Base-by-base conservation (phyloP, 1,140 invertebrate species). In the Ctenoplectra terminalis region DNA sequence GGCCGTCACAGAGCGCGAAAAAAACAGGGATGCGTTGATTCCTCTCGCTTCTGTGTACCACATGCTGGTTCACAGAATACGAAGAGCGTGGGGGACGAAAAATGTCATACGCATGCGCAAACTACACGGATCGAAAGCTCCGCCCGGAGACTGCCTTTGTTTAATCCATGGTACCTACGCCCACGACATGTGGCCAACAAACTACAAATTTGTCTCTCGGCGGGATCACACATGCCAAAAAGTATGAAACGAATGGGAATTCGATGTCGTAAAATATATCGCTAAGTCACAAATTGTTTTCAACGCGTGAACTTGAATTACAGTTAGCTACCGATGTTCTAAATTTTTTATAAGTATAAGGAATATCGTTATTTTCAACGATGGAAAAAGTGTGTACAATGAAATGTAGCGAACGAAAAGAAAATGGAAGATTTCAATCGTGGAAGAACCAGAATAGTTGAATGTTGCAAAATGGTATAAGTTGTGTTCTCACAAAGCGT, bases 131-230 rank as follows among this genome's bases (percentile, higher is more conserved):
- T 88, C 89, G 89, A 93, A 92, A 92, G 92, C 92, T 90, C 92
- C 92, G 92, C 92, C 92, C 91, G 88, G 83, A 83, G 88, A 88
- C 87, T 86, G 87, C 85, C 91, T 92, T 92, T 92, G 91, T 93
- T 92, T 91, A 91, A 91, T 90, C 89, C 88, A 78, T 64, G 60
- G 78, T 67, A 89, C 81, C 87, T 87, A 91, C 90, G 90, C 91
- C 92, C 90, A 91, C 88, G 88, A 88, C 74, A 71, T 83, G 67
- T 72, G 67, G 54, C 52, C 61, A 58, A 73, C 74, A 72, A 79
- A 83, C 61, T 81, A 75, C 50, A 50, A 74, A 75, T 81, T 80
- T 75, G 52, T 58, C 60, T 81, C 79, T 48, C 79, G 40, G 7
- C 67, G 61, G 72, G 71, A 67, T 81, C 34, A 46, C 70, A 73